Conservation (phyloP, 2,113 vertebrate genomes). For the Coreoperca whiteheadi region DNA sequence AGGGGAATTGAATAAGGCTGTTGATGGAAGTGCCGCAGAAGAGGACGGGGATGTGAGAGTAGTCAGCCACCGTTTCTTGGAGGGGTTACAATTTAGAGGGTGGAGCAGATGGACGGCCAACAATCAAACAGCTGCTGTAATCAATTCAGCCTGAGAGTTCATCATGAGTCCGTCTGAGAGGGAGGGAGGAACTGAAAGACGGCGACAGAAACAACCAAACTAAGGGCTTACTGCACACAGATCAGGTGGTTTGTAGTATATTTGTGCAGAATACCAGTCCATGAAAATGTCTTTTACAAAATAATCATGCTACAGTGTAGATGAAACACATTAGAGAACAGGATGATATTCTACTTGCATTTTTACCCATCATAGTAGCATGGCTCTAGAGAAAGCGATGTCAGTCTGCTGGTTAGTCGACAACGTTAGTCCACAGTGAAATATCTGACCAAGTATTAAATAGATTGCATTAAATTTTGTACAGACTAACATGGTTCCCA, state of each 20-base stretch:
- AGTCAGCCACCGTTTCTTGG: constrained; percentile 53
- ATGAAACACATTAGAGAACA: not conserved
- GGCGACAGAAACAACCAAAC: not conserved
- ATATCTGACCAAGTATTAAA: not conserved
- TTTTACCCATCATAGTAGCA: not conserved
- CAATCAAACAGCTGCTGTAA: constrained; percentile 79
- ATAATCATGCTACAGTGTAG: not conserved
- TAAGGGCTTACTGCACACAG: not conserved
- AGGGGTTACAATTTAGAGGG: constrained; percentile 74
- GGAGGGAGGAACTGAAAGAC: constrained; percentile 8
- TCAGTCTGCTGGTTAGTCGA: not conserved
- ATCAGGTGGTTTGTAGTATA: constrained; percentile 12
- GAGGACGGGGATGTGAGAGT: constrained; percentile 23
- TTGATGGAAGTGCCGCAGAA: constrained; percentile 60
- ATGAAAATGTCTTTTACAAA: not conserved
- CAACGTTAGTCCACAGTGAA: not conserved
- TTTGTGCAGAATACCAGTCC: not conserved
- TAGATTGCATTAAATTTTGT: not conserved
- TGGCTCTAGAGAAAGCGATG: not conserved
- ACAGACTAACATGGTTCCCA: not conserved
- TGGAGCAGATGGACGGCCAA: constrained; percentile 73
- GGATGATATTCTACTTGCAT: not conserved
- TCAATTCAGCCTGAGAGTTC: constrained; percentile 74
- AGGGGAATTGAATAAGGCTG: constrained; percentile 59
- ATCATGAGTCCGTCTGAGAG: constrained; percentile 62